A percentile compares a stretch with the other conserved stretches of the same genome.
Evolutionary conservation across 2,113 vertebrate genomes (phyloP).

Genomic region (Sinocyclocheilus anophthalmus): DNA sequence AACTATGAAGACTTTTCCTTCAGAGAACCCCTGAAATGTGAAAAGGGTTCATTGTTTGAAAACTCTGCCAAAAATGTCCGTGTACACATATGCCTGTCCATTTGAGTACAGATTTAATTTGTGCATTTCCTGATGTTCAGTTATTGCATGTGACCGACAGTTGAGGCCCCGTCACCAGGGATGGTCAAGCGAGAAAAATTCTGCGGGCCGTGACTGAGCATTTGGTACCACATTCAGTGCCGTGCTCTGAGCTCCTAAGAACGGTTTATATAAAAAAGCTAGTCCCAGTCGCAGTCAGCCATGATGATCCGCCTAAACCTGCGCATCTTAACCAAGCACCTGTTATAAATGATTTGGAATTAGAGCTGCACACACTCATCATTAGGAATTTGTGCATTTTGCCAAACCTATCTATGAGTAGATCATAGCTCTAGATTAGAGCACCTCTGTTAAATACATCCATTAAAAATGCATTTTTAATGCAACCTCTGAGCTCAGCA

Average conservation of each 20-base stretch:
- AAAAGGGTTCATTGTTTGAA: background rate
- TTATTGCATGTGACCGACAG: background rate
- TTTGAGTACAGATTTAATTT: background rate
- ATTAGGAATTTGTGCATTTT: conserved; percentile 44
- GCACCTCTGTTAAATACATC: conserved; percentile 30
- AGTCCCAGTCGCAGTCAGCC: background rate
- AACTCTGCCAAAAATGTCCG: no score
- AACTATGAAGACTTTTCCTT: background rate
- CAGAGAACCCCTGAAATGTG: background rate
- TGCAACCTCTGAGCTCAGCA: background rate
- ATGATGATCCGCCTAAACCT: conserved; percentile 10
- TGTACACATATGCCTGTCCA: background rate
- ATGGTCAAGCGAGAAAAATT: conserved; percentile 11
- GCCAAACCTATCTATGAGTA: conserved; percentile 34
- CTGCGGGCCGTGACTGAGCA: conserved; percentile 8
- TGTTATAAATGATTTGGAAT: conserved; percentile 34
- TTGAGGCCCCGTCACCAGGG: background rate
- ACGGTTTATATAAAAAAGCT: background rate
- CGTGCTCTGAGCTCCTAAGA: background rate
- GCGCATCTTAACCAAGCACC: conserved; percentile 2
- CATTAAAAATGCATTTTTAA: conserved; percentile 32
- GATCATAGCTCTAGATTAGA: conserved; percentile 40
- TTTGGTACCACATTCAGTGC: conserved; percentile 12
- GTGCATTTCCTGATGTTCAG: background rate
- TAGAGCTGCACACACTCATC: conserved; percentile 23